Percentiles rank a stretch among this genome's conserved stretches.
Evolutionary conservation across 2,113 vertebrate species (phyloP).

Genomic region (Alligator sinensis): DNA sequence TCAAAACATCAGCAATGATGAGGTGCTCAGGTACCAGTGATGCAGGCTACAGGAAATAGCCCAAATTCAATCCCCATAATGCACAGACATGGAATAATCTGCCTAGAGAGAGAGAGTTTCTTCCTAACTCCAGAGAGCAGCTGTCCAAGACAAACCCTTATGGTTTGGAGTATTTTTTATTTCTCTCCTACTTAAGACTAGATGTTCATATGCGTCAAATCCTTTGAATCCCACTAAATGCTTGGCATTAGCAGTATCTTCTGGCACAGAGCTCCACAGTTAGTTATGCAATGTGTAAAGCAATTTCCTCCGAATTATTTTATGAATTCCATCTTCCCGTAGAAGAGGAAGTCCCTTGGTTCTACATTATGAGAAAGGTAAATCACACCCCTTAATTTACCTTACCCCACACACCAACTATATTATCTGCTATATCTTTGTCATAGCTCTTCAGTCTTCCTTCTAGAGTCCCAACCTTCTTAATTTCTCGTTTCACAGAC

Average conservation of each 20-base stretch:
- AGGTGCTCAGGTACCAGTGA: not conserved
- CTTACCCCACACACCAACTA: not conserved
- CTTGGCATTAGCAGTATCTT: not conserved
- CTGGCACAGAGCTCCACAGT: not conserved
- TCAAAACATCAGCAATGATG: not conserved
- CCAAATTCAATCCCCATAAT: not conserved
- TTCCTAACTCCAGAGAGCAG: not conserved
- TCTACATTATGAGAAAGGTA: not conserved
- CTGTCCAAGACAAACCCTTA: too few species aligned
- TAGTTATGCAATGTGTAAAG: not conserved
- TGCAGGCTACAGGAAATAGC: not conserved
- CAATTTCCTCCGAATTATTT: not conserved
- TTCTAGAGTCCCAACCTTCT: not conserved
- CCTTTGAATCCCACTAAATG: not conserved
- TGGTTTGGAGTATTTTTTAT: not conserved
- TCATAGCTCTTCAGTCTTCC: not conserved
- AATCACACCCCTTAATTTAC: not conserved
- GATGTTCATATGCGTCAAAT: not conserved
- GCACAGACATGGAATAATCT: not conserved
- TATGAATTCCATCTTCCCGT: too few species aligned
- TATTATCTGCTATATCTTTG: not conserved
- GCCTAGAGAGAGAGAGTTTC: not conserved
- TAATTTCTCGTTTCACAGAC: not conserved
- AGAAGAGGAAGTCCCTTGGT: not conserved
- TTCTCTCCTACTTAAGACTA: not conserved